Base-by-base conservation (phyloP, 2,888 invertebrate species). In the Rhagonycha lutea region DNA sequence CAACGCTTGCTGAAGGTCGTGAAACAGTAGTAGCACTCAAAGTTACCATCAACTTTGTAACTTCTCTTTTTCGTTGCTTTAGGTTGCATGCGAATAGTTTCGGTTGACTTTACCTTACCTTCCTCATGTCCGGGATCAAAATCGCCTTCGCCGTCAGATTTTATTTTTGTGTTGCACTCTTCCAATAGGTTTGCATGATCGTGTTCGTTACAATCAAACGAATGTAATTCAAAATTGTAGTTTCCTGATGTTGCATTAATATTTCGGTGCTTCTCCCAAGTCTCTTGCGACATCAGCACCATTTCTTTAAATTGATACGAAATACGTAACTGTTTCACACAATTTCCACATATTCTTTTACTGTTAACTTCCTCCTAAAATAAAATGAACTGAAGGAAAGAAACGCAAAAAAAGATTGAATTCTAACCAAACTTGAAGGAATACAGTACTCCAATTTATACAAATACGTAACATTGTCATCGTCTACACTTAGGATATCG, bases 301-400 rank as follows among this genome's bases (percentile, higher is more conserved):
- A 81, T 83, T 74, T 81, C 78, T 62, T 79, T 80, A 70, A 85
- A 85, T 32, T 81, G 77, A 72, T 82, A 84, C 1, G 82, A 73
- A 23, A 79, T 75, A 28, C 79, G 78, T 26, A 84, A 69, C 63
- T 81, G 78, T 67, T 78, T 78, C 28, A 82, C 32, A 69, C 84
- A 84, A 14, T 75, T 12, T 12, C 63, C 68, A 68, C 84, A 84
- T 67, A 84, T 80, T 72, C 80, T 74, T 78, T 80, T 82, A 7
- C 70, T 63, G 8, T 78, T 79, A 23, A 68, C 67, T 76, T 80
- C 75, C 60, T 81, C 77, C 83, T 84, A 70, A 26, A 82, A 82
- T 14, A 24, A 23, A 73, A 68, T n/a, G 10, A 28, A 60, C 61
- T 47, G 7, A 70, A 24, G 10, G 69, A 65, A 62, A 60, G 14